Base-by-base conservation (phyloP, 1,140 invertebrate genomes). In the Habropoda laboriosa region DNA sequence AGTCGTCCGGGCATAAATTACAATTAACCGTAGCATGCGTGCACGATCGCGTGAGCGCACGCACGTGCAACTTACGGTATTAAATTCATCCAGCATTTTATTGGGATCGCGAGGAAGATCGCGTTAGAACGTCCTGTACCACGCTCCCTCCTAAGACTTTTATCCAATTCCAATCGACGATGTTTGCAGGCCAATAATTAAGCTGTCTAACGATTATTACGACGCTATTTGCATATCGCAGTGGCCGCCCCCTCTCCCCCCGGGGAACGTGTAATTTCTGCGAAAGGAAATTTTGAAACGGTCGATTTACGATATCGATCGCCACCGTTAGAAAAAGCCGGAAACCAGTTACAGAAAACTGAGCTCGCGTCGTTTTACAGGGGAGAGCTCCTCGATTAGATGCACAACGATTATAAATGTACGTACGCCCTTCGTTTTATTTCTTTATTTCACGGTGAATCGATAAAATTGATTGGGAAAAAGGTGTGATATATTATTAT, bases 1-100 rank as follows among this genome's bases (percentile, higher is more conserved):
- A 80, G 64, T 78, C 80, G 72, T 67, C 49, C 18, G 79, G 45
- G 58, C 80, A 88, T 87, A 89, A 89, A 89, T 89, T 88, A 87
- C 87, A 89, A 89, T 88, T 89, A 89, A 87, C 87, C 79, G 83
- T 76, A 67, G 68, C 63, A 53, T 77, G 71, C 61, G 75, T 71
- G 79, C 77, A 51, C 75, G 35, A 35, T 71, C 80, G 77, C 82
- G 74, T 73, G 70, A 53, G 79, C 57, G 75, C 68, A 80, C 67
- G 81, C 80, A 80, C 76, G 75, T 80, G 81, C 70, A 67, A n/a
- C 55, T 85, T 85, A 53, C 79, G 38, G 73, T 73, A 75, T 83
- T 86, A 53, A 76, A 75, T 86, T 86, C 70, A 77, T 86, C 58
- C 21, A 75, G 49, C 13, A 24, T 71, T 83, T 86, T 76, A 76